A percentile compares a stretch with the other conserved stretches of the same genome.
Evolutionary conservation across 2,888 invertebrate genomes (phyloP).

Genomic region (Pelosia muscerda): DNA sequence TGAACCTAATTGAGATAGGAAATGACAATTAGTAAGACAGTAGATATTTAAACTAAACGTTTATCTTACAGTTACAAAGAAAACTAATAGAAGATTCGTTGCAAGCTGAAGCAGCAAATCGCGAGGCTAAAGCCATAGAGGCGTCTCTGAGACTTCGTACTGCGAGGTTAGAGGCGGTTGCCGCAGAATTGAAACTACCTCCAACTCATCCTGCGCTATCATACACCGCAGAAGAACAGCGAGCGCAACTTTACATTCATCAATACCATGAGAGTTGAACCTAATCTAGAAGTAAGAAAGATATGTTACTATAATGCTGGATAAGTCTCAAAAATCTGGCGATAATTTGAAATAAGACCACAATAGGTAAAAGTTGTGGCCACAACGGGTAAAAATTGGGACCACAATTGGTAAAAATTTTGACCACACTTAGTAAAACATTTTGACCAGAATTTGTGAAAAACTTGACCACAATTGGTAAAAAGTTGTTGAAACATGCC

Average conservation of each 20-base stretch:
- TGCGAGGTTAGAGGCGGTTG: conserved; percentile 67
- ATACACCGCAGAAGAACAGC: conserved; percentile 62
- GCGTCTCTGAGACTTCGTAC: conserved; percentile 67
- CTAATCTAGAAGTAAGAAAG: neutral
- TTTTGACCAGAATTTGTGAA: too few species aligned
- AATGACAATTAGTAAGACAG: too few species aligned
- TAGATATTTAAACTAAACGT: neutral
- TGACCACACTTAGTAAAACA: too few species aligned
- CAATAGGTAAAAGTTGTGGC: too few species aligned
- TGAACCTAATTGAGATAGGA: too few species aligned
- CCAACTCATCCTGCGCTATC: conserved; percentile 64
- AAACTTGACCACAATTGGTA: too few species aligned
- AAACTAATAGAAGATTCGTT: conserved; percentile 71
- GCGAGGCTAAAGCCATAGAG: conserved; percentile 61
- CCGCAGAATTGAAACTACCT: conserved; percentile 67
- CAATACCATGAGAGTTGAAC: conserved; percentile 47
- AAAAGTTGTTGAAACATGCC: too few species aligned
- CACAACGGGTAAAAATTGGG: too few species aligned
- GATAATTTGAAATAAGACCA: too few species aligned
- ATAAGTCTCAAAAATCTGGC: too few species aligned
- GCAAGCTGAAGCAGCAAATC: conserved; percentile 60
- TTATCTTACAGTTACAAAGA: conserved; percentile 68
- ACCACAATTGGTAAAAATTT: too few species aligned
- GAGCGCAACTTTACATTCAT: conserved; percentile 63
- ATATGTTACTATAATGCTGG: neutral